These are phyloP conservation scores for Augochlorella aurata DNA, from an alignment of 2,888 invertebrate genomes.

Conservation along the genomic window DNA sequence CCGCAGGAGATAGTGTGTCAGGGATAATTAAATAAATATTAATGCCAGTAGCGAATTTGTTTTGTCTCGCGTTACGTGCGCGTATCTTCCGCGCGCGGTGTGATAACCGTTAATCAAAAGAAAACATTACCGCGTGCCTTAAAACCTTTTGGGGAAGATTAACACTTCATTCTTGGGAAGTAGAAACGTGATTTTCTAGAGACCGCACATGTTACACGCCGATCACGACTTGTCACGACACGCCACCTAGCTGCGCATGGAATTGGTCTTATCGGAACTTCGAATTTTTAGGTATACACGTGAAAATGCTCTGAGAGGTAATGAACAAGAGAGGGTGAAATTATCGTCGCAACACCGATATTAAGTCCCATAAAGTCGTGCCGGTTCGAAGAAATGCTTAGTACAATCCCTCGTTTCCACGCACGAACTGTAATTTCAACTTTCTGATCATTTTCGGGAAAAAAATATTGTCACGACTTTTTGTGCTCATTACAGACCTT, in stretches of 20 bases:
- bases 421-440: conserved; percentile 58
- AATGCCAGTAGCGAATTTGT: background rate
- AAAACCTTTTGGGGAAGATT: conserved; percentile 34
- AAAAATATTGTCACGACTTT: conserved; percentile 19
- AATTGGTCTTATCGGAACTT: conserved; percentile 73
- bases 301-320: conserved; percentile 28
- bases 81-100: background rate
- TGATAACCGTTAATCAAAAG: conserved; percentile 14
- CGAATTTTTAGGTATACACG: conserved; percentile 63
- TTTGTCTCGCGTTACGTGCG: background rate
- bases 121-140: conserved; percentile 13
- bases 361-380: conserved; percentile 77
- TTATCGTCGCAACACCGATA: conserved; percentile 77
- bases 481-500: background rate
- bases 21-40: conserved; percentile 35
- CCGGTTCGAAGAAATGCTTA: conserved; percentile 76
- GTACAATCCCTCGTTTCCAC: conserved; percentile 55
- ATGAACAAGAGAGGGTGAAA: conserved; percentile 54
- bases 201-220: conserved; percentile 68
- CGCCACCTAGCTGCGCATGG: conserved; percentile 40
- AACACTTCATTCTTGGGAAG: conserved; percentile 56
- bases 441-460: conserved; percentile 46
- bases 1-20: background rate
- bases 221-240: conserved; percentile 72
- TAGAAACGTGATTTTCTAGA: conserved; percentile 52